These are phyloP conservation scores for Noctua fimbriata DNA, from an alignment of 2,888 invertebrate species.

Conservation along the genomic window DNA sequence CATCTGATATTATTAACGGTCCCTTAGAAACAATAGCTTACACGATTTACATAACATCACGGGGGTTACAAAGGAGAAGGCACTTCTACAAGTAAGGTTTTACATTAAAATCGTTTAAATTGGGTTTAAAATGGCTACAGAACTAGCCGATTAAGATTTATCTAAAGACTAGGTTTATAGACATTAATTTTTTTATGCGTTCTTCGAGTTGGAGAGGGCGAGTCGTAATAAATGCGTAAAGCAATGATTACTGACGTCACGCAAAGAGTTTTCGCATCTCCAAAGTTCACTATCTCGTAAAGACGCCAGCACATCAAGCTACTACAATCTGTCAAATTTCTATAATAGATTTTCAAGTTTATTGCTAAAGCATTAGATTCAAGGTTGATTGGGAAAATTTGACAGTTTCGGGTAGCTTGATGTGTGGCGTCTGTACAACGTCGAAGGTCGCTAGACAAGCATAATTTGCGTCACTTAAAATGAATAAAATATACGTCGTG, in stretches of 20 bases:
- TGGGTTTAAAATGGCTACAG: conserved; percentile 10
- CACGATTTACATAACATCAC: conserved; percentile 64
- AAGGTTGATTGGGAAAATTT: too few relatives aligned
- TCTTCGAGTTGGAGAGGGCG: neutral
- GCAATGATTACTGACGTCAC: neutral
- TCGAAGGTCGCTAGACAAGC: neutral
- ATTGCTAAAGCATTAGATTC: too few relatives aligned
- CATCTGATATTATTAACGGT: conserved; percentile 68
- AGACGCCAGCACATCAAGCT: too few relatives aligned
- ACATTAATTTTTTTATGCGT: neutral
- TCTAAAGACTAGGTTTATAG: neutral
- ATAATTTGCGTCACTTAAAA: neutral
- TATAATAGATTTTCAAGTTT: too few relatives aligned
- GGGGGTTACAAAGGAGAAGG: conserved; percentile 75
- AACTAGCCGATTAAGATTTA: conserved; percentile 1
- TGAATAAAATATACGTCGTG: neutral
- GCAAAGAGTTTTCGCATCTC: neutral
- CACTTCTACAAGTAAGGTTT: conserved; percentile 76
- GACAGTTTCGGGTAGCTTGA: too few relatives aligned
- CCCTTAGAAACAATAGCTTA: conserved; percentile 73
- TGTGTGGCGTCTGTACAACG: neutral
- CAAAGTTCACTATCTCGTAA: too few relatives aligned
- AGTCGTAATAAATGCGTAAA: neutral
- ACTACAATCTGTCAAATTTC: too few relatives aligned
- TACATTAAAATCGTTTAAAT: conserved; percentile 17